phyloP scores from a whole-genome alignment of 2,113 vertebrate genomes.

The Bufo gargarizans region DNA sequence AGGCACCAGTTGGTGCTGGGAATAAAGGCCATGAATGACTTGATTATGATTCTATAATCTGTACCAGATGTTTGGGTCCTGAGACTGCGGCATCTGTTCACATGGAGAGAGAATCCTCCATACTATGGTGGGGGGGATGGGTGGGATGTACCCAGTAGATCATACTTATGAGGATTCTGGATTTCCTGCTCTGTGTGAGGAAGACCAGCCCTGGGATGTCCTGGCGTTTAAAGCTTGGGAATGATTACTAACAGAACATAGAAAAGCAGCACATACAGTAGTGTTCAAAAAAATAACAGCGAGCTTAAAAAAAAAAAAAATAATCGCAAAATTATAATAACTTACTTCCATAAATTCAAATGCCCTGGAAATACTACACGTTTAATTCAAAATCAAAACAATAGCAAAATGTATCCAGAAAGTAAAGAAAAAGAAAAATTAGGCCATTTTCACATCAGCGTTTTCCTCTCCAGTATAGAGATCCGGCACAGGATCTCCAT shows the following conservation, averaged over 20 bases:
- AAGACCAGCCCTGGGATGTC: conserved; percentile 29
- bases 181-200: conserved; percentile 42
- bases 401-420: too few species aligned
- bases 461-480: too few species aligned
- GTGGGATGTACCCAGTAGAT: conserved; percentile 45
- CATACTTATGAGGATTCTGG: conserved; percentile 12
- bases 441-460: too few species aligned
- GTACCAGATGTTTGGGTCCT: conserved; percentile 68
- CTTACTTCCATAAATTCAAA: too few species aligned
- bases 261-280: background rate
- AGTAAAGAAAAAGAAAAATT: too few species aligned
- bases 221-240: background rate
- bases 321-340: too few species aligned
- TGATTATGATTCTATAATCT: conserved; percentile 62
- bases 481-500: too few species aligned
- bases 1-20: background rate
- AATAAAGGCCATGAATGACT: conserved; percentile 9
- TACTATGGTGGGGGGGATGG: conserved; percentile 42
- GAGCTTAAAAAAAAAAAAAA: background rate
- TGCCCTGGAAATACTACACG: too few species aligned
- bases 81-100: conserved; percentile 63
- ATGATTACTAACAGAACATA: background rate
- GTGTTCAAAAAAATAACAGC: background rate
- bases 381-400: too few species aligned
- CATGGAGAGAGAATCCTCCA: conserved; percentile 58